Evolutionary conservation across 2,888 invertebrate species (phyloP).

Genomic region (Mantis religiosa): DNA sequence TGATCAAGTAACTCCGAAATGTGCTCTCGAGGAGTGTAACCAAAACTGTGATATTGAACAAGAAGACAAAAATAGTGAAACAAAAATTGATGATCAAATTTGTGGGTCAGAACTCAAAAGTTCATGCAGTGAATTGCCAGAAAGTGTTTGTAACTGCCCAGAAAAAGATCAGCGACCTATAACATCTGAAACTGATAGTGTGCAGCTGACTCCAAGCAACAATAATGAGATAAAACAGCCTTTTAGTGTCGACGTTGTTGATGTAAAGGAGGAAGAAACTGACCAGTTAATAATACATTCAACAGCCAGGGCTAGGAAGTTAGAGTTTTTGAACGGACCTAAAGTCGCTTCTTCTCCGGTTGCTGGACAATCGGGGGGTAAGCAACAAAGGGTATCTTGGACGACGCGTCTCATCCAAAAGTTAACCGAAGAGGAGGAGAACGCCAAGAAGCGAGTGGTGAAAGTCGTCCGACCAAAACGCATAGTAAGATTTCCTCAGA

Average conservation of each 20-base stretch:
- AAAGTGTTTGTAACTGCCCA: not conserved
- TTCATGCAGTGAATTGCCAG: not conserved
- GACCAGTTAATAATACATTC: not conserved
- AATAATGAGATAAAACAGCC: not conserved
- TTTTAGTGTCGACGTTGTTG: not conserved
- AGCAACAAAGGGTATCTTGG: constrained; percentile 25
- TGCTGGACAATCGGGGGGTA: not conserved
- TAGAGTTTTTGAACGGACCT: not conserved
- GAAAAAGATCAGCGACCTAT: not conserved
- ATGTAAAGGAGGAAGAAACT: not conserved
- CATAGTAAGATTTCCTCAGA: constrained; percentile 20
- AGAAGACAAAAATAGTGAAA: not conserved
- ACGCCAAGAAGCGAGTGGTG: constrained; percentile 9
- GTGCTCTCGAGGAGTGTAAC: not conserved
- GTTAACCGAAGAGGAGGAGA: constrained; percentile 24
- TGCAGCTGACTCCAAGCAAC: not conserved
- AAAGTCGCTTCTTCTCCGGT: not conserved
- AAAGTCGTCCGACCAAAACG: not conserved
- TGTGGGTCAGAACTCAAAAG: not conserved
- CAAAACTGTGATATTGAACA: not conserved
- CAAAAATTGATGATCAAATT: not conserved
- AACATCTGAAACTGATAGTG: not conserved
- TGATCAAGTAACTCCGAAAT: not conserved
- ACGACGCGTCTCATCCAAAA: constrained; percentile 29
- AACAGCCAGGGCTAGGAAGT: not conserved